Conservation (phyloP, 2,797 vertebrate species). For the Gobio occitaniae region DNA sequence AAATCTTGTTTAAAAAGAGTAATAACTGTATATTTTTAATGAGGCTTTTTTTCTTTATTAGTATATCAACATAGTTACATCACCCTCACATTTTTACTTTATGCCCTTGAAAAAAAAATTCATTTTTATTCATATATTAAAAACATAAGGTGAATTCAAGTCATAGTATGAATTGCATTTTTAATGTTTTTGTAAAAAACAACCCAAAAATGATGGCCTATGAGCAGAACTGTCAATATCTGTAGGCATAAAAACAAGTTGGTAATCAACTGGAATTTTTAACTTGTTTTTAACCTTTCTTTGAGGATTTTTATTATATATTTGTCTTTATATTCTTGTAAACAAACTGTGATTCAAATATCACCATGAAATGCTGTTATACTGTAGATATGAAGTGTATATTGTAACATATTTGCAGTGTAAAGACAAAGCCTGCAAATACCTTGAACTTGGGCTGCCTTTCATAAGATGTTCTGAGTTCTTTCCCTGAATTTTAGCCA, state of each 20-base stretch:
- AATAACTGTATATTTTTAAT: background rate
- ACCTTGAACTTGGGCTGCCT: slow-evolving; percentile 87
- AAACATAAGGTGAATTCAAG: background rate
- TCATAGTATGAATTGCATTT: background rate
- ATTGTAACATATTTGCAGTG: background rate
- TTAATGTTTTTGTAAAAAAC: background rate
- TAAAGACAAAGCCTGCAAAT: slow-evolving; percentile 50
- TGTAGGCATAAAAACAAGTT: background rate
- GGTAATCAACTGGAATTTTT: background rate
- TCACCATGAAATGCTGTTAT: background rate
- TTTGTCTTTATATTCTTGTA: too few species aligned
- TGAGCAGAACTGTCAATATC: background rate
- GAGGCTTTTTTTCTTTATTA: background rate
- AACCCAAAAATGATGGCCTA: background rate
- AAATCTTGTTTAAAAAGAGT: background rate
- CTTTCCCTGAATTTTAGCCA: slow-evolving; percentile 80
- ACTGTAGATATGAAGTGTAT: background rate
- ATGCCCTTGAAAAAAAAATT: background rate
- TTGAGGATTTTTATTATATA: background rate
- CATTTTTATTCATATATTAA: background rate
- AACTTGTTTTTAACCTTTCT: too few species aligned
- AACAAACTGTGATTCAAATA: background rate
- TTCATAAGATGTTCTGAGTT: slow-evolving; percentile 78
- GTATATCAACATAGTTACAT: background rate
- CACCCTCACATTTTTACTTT: background rate